These are phyloP conservation scores for Morpho helenor DNA, from an alignment of 2,888 invertebrate genomes.

Conservation along the genomic window DNA sequence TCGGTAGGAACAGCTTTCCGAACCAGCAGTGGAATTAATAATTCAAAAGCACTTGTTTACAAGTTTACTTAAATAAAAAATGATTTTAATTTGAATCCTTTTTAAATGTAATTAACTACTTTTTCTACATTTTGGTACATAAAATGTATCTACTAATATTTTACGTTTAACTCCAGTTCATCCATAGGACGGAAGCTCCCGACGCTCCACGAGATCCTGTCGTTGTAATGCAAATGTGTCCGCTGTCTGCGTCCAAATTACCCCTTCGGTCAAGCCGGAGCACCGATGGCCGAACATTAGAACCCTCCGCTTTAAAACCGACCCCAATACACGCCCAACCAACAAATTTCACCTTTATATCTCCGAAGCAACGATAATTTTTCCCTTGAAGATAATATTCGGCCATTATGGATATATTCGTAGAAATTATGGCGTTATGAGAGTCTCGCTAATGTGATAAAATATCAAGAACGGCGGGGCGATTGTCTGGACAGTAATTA, in stretches of 20 bases:
- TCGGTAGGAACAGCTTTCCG: too few species aligned
- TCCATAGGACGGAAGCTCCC: conserved; percentile 65
- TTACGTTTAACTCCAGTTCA: conserved; percentile 44
- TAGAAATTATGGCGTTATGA: conserved; percentile 70
- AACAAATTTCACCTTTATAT: conserved; percentile 47
- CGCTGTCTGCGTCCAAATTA: conserved; percentile 77
- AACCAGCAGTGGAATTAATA: too few species aligned
- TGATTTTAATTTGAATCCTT: too few species aligned
- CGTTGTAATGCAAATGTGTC: conserved; percentile 76
- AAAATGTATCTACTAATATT: conserved; percentile 10
- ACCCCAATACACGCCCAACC: conserved; percentile 38
- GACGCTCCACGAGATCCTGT: conserved; percentile 52
- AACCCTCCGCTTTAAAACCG: conserved; percentile 69
- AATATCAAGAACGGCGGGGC: conserved; percentile 55
- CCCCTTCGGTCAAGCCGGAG: conserved; percentile 70
- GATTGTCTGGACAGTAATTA: conserved; percentile 71
- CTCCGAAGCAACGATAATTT: conserved; percentile 35
- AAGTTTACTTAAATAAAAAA: too few species aligned
- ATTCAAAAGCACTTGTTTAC: too few species aligned
- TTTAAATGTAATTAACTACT: too few species aligned
- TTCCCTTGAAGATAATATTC: conserved; percentile 33
- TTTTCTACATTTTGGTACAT: conserved; percentile 5
- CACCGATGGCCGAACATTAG: conserved; percentile 71
- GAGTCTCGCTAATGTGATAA: conserved; percentile 63
- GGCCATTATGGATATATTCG: conserved; percentile 61